Conservation (phyloP, 2,113 vertebrate genomes). For the Hippocampus abdominalis region DNA sequence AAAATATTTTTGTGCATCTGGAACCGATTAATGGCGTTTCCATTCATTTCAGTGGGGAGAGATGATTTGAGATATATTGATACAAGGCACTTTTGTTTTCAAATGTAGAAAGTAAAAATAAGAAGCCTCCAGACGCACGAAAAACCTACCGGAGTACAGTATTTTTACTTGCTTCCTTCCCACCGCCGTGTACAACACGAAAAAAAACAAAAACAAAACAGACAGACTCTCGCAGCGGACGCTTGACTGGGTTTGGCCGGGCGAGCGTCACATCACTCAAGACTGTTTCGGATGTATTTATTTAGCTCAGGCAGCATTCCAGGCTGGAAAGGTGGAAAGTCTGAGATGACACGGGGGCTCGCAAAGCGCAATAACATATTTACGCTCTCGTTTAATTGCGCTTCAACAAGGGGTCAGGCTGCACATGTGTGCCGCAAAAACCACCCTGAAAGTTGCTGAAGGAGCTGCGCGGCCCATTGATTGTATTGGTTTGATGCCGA, state of each 20-base stretch:
- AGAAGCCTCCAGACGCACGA: neutral
- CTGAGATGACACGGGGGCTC: slow-evolving; percentile 1
- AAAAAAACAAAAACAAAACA: neutral
- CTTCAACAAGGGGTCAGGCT: neutral
- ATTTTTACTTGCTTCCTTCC: neutral
- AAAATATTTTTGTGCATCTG: too few species aligned
- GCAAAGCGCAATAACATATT: slow-evolving; percentile 23
- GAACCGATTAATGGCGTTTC: too few species aligned
- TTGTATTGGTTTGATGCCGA: slow-evolving; percentile 72
- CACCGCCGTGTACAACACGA: neutral
- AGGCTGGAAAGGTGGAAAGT: slow-evolving; percentile 34
- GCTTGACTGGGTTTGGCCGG: neutral
- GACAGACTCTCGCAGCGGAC: neutral
- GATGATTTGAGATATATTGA: too few species aligned
- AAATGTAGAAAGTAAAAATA: neutral
- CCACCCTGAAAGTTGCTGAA: slow-evolving; percentile 48
- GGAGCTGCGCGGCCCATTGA: slow-evolving; percentile 71
- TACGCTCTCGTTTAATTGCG: slow-evolving; percentile 30
- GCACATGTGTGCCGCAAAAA: slow-evolving; percentile 7
- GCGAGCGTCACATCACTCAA: neutral
- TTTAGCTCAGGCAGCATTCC: neutral
- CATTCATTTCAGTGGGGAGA: too few species aligned
- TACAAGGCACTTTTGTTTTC: too few species aligned
- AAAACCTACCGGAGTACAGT: neutral
- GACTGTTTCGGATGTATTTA: neutral